These are phyloP conservation scores for Hestina assimilis DNA, from an alignment of 1,140 invertebrate genomes.

Conservation along the genomic window DNA sequence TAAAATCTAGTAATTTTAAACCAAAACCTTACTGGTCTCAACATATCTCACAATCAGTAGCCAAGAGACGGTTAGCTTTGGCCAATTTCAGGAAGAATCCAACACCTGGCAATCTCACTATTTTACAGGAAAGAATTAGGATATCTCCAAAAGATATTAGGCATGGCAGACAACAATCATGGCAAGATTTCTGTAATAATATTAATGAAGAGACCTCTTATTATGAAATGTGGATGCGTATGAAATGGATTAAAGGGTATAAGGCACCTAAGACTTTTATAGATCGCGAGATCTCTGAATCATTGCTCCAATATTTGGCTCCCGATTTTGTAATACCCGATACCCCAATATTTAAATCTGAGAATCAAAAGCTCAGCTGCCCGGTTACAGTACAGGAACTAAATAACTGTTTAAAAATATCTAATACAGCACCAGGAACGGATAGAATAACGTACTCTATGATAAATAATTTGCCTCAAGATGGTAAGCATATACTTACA, in stretches of 20 bases:
- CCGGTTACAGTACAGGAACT: constrained; percentile 10
- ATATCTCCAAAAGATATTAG: neutral
- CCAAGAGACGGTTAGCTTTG: constrained; percentile 24
- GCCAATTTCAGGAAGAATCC: neutral
- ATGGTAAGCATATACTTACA: no score
- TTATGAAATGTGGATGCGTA: neutral
- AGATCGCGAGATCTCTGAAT: neutral
- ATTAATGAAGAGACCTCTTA: neutral
- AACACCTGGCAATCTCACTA: neutral
- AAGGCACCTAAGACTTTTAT: neutral
- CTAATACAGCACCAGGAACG: constrained; percentile 20
- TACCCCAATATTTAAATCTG: neutral
- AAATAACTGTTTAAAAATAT: constrained; percentile 3
- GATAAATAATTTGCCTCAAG: no score
- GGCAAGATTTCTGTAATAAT: neutral
- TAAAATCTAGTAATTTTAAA: constrained; percentile 11
- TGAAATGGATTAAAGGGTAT: constrained; percentile 13
- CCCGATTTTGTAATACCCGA: neutral
- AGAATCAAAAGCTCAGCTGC: neutral
- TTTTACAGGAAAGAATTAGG: constrained; percentile 4
- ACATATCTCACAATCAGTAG: constrained; percentile 22
- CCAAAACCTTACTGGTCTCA: constrained; percentile 30
- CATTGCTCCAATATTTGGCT: neutral
- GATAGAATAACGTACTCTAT: constrained; percentile 37
- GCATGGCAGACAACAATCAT: neutral